Evolutionary conservation across 30 jellyfish, hydroid and myxozoan genomes (phyloP).

Genomic region (Morbakka virulenta): DNA sequence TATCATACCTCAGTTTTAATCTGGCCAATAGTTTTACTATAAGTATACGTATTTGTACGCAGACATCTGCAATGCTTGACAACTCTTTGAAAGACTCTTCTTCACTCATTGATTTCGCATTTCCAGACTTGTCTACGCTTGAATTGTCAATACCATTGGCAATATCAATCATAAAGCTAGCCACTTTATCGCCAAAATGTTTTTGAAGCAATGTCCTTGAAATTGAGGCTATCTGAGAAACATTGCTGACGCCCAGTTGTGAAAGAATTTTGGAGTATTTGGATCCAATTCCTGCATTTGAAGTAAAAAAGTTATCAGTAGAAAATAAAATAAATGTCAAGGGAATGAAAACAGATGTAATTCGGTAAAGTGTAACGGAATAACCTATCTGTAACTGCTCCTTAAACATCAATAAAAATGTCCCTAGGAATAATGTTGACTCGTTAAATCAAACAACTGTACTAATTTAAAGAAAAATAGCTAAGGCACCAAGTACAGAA

Average conservation of each 20-base stretch:
- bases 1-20: slow-evolving; percentile 10
- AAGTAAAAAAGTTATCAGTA: not conserved
- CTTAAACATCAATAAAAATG: no score
- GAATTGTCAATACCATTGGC: slow-evolving; percentile 51
- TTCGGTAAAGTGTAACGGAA: no score
- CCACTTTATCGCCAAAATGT: slow-evolving; percentile 25
- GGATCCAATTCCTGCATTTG: slow-evolving; percentile 53
- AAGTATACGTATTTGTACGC: slow-evolving; percentile 5
- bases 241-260: slow-evolving; percentile 39
- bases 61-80: slow-evolving; percentile 30
- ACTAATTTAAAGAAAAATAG: no score
- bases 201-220: slow-evolving; percentile 3
- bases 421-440: no score
- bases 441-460: no score
- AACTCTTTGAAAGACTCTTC: slow-evolving; percentile 59
- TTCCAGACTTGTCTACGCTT: slow-evolving; percentile 35
- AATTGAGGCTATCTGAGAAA: not conserved
- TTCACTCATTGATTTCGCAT: slow-evolving; percentile 63
- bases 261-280: slow-evolving; percentile 28
- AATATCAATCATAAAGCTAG: slow-evolving; percentile 23
- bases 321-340: no score
- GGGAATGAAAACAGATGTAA: no score
- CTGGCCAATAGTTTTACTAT: slow-evolving; percentile 24
- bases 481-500: no score
- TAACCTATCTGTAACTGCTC: no score